Evolutionary conservation across 2,888 invertebrate species (phyloP), one percentile per base, ranked within the genome.

Genomic region (Rhingia rostrata): DNA sequence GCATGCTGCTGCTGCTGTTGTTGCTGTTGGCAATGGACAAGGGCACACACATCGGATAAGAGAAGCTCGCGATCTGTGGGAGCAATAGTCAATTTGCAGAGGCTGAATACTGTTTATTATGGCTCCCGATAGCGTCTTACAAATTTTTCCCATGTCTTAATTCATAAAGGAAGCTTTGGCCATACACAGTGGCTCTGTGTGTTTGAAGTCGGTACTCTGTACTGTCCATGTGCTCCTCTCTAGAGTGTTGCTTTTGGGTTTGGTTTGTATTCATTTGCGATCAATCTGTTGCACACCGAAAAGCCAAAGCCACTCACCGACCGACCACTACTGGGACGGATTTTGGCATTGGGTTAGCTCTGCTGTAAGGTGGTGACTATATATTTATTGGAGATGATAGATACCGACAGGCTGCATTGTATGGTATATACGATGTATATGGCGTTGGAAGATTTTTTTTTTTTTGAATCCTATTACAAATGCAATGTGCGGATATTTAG

Each of bases 21-120:
- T 39, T 73, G 60, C 37, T 60, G 54, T 47, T 86, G 83, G 78
- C 82, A 78, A 75, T 82, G 86, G 86, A 86, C 86, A 86, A 86
- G 92, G 92, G 86, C 85, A 85, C 85, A 85, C 85, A 81, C 74
- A 85, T 81, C 85, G 81, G 85, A 85, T 85, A 85, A 85, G 90
- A 91, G 86, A 80, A 86, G 86, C 77, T 75, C 66, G 78, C 86
- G 74, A 78, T 86, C 80, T 70, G 81, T 86, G 86, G 86, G 83
- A 86, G 86, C 82, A 81, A 81, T 73, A 86, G 80, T 81, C 79
- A 83, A 83, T 86, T 86, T 86, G 86, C 86, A 79, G 86, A 85
- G 86, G 81, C 81, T 86, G 81, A 86, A 86, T 85, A 85, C 85
- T 85, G 81, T 85, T 85, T 85, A 85, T 85, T 85, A 85, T 77